A percentile compares a stretch with the other conserved stretches of the same genome.
Evolutionary conservation across 2,888 invertebrate genomes (phyloP).

Genomic region (Nipponacmea schrenckii): DNA sequence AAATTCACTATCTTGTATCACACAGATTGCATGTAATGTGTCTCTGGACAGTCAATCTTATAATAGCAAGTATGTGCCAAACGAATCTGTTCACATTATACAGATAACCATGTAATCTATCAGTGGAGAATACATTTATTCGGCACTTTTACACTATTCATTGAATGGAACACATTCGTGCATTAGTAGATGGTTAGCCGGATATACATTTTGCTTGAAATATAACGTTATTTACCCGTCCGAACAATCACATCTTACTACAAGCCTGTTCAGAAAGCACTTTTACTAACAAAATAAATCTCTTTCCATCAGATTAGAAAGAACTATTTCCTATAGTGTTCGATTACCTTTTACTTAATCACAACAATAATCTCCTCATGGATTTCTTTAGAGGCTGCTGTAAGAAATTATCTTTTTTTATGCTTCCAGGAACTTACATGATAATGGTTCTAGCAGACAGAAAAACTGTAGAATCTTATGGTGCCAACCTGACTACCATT

Average conservation of each 20-base stretch:
- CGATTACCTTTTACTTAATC: no score
- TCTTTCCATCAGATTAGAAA: not conserved
- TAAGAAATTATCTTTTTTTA: not conserved
- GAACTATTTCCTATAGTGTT: not conserved
- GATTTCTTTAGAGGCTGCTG: not conserved
- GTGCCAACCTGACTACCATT: slow-evolving; percentile 30
- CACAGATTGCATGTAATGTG: no score
- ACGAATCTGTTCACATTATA: no score
- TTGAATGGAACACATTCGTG: not conserved
- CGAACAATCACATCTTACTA: no score
- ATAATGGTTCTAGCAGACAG: slow-evolving; percentile 11
- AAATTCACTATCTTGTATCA: no score
- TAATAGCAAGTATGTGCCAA: no score
- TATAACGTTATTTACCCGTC: not conserved
- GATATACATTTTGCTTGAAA: not conserved
- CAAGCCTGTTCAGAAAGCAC: not conserved
- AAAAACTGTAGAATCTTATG: slow-evolving; percentile 3
- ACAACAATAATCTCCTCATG: not conserved
- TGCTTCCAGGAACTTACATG: slow-evolving; percentile 15
- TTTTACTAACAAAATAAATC: not conserved
- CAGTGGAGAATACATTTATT: no score
- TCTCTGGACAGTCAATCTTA: no score
- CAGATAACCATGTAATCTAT: no score
- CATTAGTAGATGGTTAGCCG: not conserved
- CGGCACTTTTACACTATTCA: not conserved